These are phyloP conservation scores for Chitala chitala DNA, from an alignment of 2,113 vertebrate genomes.

Conservation along the genomic window DNA sequence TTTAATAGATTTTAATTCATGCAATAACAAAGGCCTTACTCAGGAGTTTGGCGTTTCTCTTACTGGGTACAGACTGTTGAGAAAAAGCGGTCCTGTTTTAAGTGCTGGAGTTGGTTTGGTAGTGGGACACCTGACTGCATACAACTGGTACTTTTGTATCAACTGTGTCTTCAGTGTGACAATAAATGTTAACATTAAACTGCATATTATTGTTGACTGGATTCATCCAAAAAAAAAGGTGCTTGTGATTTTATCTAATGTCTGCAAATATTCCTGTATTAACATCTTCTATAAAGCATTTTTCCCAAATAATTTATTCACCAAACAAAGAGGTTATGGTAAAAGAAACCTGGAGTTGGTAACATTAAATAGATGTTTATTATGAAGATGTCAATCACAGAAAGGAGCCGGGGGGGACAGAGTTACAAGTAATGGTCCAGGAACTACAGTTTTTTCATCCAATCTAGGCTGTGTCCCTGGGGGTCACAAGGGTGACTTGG, in stretches of 20 bases:
- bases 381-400: constrained; percentile 29
- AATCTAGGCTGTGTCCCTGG: constrained; percentile 67
- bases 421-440: constrained; percentile 20
- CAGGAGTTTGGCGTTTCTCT: neutral
- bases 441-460: constrained; percentile 73
- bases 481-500: constrained; percentile 73
- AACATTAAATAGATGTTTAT: constrained; percentile 61
- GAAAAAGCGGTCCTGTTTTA: neutral
- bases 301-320: neutral
- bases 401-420: constrained; percentile 26
- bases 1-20: neutral
- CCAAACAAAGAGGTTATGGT: neutral
- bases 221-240: too few relatives aligned
- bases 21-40: neutral
- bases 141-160: constrained; percentile 12
- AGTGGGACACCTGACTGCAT: neutral
- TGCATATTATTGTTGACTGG: neutral
- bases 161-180: constrained; percentile 10
- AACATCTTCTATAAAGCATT: too few relatives aligned
- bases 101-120: neutral
- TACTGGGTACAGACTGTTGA: neutral
- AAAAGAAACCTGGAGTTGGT: neutral
- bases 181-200: constrained; percentile 31
- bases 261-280: too few relatives aligned
- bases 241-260: too few relatives aligned